Percentiles rank a stretch among this genome's conserved stretches.
Conservation (phyloP, 1,140 invertebrate species). For the Bombus waltoni region DNA sequence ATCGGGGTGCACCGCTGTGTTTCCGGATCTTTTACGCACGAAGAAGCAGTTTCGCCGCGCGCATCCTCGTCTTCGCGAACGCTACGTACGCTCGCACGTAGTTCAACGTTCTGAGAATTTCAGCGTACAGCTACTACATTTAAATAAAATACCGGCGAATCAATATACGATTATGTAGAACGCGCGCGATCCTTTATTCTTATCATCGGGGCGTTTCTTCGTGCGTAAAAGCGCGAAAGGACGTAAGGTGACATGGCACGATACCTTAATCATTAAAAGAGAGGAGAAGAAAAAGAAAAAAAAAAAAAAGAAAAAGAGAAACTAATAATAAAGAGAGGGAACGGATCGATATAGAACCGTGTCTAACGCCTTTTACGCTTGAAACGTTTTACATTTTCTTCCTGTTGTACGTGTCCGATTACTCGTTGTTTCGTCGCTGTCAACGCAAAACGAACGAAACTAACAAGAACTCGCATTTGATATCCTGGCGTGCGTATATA, state of each 20-base stretch:
- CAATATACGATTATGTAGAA: background rate
- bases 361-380: conserved; percentile 6
- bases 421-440: background rate
- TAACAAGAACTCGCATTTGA: background rate
- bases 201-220: background rate
- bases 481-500: background rate
- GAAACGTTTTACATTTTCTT: conserved; percentile 6
- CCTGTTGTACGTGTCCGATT: background rate
- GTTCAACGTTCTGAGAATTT: background rate
- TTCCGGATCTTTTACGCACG: conserved; percentile 27
- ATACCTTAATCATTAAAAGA: conserved; percentile 58
- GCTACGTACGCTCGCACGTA: background rate
- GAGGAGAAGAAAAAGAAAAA: conserved; percentile 18
- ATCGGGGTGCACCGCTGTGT: conserved; percentile 27
- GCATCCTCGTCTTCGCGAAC: too few relatives aligned
- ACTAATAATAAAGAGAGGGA: conserved; percentile 11
- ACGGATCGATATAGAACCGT: conserved; percentile 37
- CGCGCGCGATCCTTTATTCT: background rate
- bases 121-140: background rate
- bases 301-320: conserved; percentile 4
- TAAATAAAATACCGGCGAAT: conserved; percentile 5
- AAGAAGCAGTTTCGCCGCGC: conserved; percentile 9
- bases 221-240: conserved; percentile 44
- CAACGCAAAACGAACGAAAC: background rate
- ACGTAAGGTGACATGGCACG: conserved; percentile 69